Base-by-base conservation (phyloP, 2,888 invertebrate genomes). In the Choristoneura rosaceana region DNA sequence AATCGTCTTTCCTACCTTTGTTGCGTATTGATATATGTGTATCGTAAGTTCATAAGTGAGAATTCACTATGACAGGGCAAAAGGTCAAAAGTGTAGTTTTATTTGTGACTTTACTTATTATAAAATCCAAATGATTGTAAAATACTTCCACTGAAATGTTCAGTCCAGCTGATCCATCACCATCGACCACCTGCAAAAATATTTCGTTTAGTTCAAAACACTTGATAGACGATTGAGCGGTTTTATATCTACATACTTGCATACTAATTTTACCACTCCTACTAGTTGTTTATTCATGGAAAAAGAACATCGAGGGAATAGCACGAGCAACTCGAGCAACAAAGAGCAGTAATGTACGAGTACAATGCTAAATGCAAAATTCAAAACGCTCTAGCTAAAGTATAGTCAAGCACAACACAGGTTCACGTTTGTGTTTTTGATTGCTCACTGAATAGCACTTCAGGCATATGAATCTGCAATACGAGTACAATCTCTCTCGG, bases 401-500 rank as follows among this genome's bases (percentile, higher is more conserved):
- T 81, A 78, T 90, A 82, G 90, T 77, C 58, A 73, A 90, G 88
- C 90, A 87, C 83, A 74, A 74, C 76, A 74, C 75, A 85, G 84
- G 87, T 86, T 83, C 83, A 85, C 86, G 86, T 88, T 87, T 88
- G 84, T 87, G 85, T 83, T 82, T 87, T 87, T 89, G 90, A 92
- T 91, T 92, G 90, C 90, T 87, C 83, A 77, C 87, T 86, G 87
- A 88, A 87, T 86, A 84, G 84, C 78, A 80, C 86, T 84, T 85
- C 82, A 76, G 80, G 80, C 83, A 88, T 86, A 87, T 61, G 74
- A 89, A 89, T 89, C 84, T 84, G 82, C 81, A 80, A 83, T 52
- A 52, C 52, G 52, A 52, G 17, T 52, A 17, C 83, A 81, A 78
- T 80, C 80, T 81, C 83, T 81, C 80, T 64, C 33, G 33, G 43